Evolutionary conservation across 1,140 invertebrate genomes (phyloP).

Genomic region (Polypedilum pembai): DNA sequence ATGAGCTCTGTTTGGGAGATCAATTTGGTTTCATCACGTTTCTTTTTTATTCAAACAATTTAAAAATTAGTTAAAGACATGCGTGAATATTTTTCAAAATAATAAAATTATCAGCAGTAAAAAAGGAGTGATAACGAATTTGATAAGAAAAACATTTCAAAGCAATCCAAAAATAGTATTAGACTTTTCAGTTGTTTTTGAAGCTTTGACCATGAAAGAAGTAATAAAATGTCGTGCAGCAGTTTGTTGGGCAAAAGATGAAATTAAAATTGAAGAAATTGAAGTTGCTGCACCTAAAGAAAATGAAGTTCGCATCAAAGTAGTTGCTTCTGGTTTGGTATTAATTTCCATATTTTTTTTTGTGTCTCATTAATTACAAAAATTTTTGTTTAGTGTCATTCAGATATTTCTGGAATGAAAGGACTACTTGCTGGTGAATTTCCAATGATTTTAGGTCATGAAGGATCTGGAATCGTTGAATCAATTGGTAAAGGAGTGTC

Average conservation of each 20-base stretch:
- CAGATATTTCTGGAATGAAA: constrained; percentile 47
- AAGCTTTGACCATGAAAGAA: neutral
- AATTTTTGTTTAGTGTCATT: constrained; percentile 44
- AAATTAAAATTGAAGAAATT: constrained; percentile 30
- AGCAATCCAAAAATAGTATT: too few relatives aligned
- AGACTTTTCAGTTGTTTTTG: too few relatives aligned
- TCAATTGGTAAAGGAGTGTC: constrained; percentile 44
- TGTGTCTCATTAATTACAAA: constrained; percentile 37
- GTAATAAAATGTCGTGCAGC: constrained; percentile 30
- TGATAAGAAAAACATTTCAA: too few relatives aligned
- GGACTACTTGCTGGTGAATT: constrained; percentile 47
- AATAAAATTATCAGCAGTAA: too few relatives aligned
- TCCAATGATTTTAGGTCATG: constrained; percentile 46
- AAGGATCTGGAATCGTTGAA: constrained; percentile 49
- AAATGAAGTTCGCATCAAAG: constrained; percentile 36
- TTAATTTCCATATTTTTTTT: constrained; percentile 45
- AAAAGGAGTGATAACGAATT: too few relatives aligned
- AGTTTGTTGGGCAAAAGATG: neutral
- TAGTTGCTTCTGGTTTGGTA: constrained; percentile 43
- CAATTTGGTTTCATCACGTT: too few relatives aligned
- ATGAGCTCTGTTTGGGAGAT: too few relatives aligned
- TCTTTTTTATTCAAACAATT: too few relatives aligned
- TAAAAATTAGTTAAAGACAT: too few relatives aligned
- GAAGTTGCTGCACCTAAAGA: constrained; percentile 27
- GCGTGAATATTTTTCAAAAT: too few relatives aligned